Conservation (phyloP, 2,113 vertebrate genomes). For the Nothocercus julius region DNA sequence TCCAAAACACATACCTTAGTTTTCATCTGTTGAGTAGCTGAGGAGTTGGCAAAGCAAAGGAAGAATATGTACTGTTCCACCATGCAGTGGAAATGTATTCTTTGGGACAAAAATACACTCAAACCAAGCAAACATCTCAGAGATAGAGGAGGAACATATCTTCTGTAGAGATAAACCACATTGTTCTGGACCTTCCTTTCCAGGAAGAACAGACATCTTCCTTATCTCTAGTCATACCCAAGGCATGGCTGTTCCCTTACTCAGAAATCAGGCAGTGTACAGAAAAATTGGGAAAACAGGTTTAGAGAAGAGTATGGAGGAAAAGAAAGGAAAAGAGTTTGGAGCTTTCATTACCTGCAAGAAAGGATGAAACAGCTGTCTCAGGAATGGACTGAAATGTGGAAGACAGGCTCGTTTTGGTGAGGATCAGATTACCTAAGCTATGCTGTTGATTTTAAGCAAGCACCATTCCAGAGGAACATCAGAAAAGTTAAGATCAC, state of each 20-base stretch:
- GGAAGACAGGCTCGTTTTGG: background rate
- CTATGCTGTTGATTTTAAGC: conserved; percentile 12
- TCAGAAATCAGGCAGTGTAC: background rate
- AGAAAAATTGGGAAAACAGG: background rate
- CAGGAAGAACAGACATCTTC: conserved; percentile 36
- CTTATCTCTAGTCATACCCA: conserved; percentile 27
- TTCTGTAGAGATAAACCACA: conserved; percentile 41
- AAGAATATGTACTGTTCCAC: background rate
- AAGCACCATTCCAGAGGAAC: background rate
- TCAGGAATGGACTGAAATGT: too few relatives aligned
- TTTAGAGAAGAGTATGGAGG: background rate
- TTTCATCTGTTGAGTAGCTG: background rate
- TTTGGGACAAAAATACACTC: conserved; percentile 23
- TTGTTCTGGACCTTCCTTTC: conserved; percentile 61
- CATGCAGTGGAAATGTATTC: background rate
- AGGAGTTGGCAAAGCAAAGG: background rate
- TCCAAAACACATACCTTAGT: background rate
- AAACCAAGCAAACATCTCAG: conserved; percentile 18
- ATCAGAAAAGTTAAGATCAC: background rate
- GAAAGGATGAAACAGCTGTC: background rate
- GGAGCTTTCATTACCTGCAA: background rate
- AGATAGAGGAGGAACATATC: conserved; percentile 9
- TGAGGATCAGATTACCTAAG: background rate
- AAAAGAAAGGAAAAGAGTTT: background rate
- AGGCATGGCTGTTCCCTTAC: background rate